A percentile compares a stretch with the other conserved stretches of the same genome.
Conservation (phyloP, 2,113 vertebrate species). For the Heteronetta atricapilla region DNA sequence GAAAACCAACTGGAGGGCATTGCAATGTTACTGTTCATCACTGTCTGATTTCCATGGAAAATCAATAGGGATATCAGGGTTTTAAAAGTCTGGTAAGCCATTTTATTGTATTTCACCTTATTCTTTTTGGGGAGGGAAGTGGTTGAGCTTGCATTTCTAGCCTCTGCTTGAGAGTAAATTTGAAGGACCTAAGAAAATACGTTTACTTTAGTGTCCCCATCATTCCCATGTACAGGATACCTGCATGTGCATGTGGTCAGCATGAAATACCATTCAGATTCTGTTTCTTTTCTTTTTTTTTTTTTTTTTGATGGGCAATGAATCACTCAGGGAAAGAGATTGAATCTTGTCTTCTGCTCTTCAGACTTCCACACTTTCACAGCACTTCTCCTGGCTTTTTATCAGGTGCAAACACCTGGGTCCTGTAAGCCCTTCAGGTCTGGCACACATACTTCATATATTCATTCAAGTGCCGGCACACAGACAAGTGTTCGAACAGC, state of each 20-base stretch:
- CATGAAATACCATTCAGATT: background rate
- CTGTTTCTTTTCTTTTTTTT: background rate
- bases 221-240: rapidly evolving
- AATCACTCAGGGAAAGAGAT: background rate
- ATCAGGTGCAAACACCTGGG: constrained; percentile 30
- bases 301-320: background rate
- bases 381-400: constrained; percentile 9
- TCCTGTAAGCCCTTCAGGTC: background rate
- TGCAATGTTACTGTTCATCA: background rate
- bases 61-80: background rate
- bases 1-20: background rate
- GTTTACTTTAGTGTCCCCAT: background rate
- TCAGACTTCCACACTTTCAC: background rate
- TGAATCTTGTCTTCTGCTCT: background rate
- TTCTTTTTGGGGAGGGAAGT: background rate
- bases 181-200: background rate
- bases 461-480: background rate
- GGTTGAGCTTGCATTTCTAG: background rate
- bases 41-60: constrained; percentile 8
- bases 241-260: background rate
- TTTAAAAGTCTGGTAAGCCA: background rate
- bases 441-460: background rate
- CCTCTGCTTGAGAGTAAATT: background rate
- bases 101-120: constrained; percentile 6
- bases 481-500: background rate